A percentile compares a stretch with the other conserved stretches of the same genome.
These are phyloP conservation scores for Phymorhynchus buccinoides DNA, from an alignment of 1,140 invertebrate genomes.

Conservation along the genomic window DNA sequence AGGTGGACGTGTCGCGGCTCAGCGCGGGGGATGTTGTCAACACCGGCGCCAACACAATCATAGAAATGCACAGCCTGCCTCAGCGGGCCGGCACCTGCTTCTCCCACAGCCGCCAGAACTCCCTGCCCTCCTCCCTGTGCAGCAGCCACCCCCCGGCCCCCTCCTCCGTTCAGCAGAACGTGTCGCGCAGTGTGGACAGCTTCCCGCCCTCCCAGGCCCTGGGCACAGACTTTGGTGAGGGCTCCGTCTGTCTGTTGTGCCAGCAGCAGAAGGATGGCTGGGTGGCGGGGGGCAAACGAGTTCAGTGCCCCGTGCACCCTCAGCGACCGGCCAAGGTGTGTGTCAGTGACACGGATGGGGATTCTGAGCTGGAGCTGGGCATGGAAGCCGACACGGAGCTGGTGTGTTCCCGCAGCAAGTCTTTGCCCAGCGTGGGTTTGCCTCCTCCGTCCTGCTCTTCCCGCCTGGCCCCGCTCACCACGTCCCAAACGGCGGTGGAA, in stretches of 20 bases:
- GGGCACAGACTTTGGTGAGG: constrained; percentile 7
- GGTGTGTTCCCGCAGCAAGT: constrained; percentile 52
- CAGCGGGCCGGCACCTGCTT: constrained; percentile 30
- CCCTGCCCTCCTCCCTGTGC: constrained; percentile 59
- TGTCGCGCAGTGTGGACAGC: constrained; percentile 63
- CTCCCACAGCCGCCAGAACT: constrained; percentile 58
- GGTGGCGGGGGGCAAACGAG: constrained; percentile 11
- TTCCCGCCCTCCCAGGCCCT: constrained; percentile 41
- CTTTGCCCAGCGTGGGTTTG: constrained; percentile 49
- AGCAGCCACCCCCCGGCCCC: constrained; percentile 58
- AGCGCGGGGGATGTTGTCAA: background rate
- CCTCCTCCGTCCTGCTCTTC: background rate
- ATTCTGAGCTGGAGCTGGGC: constrained; percentile 18
- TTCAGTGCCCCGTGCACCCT: background rate
- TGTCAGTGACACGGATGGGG: background rate
- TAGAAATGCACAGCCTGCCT: constrained; percentile 51
- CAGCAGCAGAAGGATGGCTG: constrained; percentile 32
- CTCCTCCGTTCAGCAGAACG: constrained; percentile 46
- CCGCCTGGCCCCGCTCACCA: background rate
- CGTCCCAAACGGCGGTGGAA: constrained; percentile 16
- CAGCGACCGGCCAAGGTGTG: background rate
- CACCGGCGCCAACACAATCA: constrained; percentile 39
- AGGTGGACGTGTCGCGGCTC: background rate
- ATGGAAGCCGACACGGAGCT: background rate
- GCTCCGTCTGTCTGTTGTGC: constrained; percentile 36